Evolutionary conservation across 1,140 invertebrate species (phyloP), one percentile per base, ranked within the genome.

Genomic region (Bombus soroeensis): DNA sequence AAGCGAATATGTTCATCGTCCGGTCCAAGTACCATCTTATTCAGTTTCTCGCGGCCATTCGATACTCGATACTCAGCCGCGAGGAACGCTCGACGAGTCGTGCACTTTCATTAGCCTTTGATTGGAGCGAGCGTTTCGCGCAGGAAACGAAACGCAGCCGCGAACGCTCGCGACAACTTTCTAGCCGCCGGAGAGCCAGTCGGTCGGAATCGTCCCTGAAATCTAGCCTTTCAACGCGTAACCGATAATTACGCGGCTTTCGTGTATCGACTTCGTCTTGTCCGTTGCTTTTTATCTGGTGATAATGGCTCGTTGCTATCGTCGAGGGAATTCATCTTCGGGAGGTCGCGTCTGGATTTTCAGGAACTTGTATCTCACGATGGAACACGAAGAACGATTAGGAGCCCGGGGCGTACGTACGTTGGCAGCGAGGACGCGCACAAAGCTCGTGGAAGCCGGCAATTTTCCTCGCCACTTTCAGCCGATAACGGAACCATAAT

Each of bases 401-500:
- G 66, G 18, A 10, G 81, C 57, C 37, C 32, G 70, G 53, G 53
- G 41, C 81, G 62, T 37, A 39, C 81, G 62, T 37, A 28, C 25
- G 70, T 71, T 71, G 37, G 37, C 37, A 28, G 37, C 10, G 77
- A 25, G 4, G 28, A 39, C 47, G 15, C 22, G 2, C 71, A 47
- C 59, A 41, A 75, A 75, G 28, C 41, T 62, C 25, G 57, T n/a
- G 57, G 28, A 47, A 66, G n/a, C 41, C 41, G 41, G 39, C 81
- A 75, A 83, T 83, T 59, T 83, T 75, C 72, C 32, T 28, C 39
- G 81, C 32, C 32, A 37, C 72, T 83, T 66, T 83, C 41, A 34
- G 37, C 59, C 59, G 53, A 37, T 83, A 83, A 83, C 81, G 81
- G 81, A 83, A 83, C 72, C 70, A 25, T 83, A 83, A 83, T 53